phyloP scores from a whole-genome alignment of 2,797 vertebrate genomes.

The Toxotes lorentzi region DNA sequence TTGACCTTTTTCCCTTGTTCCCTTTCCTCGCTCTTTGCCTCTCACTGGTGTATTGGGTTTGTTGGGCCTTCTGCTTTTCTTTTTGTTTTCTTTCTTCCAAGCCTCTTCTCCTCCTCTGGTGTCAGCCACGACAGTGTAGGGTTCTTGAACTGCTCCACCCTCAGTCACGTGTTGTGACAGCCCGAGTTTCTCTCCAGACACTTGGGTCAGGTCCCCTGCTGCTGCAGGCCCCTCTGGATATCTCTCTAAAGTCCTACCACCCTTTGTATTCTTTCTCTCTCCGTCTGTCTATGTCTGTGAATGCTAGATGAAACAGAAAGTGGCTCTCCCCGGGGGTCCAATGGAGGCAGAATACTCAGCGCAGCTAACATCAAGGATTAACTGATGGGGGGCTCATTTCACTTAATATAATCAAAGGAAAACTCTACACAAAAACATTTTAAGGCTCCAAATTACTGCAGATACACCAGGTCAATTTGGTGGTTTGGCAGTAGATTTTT shows the following conservation, averaged over 20 bases:
- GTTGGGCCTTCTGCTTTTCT: constrained; percentile 23
- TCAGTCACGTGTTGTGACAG: constrained; percentile 39
- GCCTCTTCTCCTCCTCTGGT: constrained; percentile 31
- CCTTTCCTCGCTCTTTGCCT: constrained; percentile 1
- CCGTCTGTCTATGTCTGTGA: constrained; percentile 14
- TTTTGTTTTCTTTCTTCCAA: constrained; percentile 27
- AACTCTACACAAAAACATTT: not conserved
- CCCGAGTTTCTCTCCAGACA: constrained; percentile 47
- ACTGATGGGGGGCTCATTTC: constrained; percentile 11
- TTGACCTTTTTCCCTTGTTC: constrained; percentile 55
- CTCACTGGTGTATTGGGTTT: constrained; percentile 27
- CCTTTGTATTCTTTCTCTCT: constrained; percentile 34
- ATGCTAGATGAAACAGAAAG: constrained; percentile 35
- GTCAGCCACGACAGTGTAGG: constrained; percentile 48
- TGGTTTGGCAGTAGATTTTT: not conserved
- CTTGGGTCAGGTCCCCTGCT: constrained; percentile 58
- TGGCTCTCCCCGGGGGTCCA: constrained; percentile 32
- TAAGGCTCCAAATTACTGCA: not conserved
- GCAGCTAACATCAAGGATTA: constrained; percentile 16
- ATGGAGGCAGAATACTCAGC: constrained; percentile 4
- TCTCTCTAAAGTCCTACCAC: constrained; percentile 31
- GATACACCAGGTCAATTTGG: not conserved
- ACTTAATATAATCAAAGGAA: constrained; percentile 5
- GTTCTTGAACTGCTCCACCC: constrained; percentile 49
- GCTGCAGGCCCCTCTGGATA: constrained; percentile 50